A percentile compares a stretch with the other conserved stretches of the same genome.
Conservation (phyloP, 2,888 invertebrate species). For the Sinotaia quadrata region DNA sequence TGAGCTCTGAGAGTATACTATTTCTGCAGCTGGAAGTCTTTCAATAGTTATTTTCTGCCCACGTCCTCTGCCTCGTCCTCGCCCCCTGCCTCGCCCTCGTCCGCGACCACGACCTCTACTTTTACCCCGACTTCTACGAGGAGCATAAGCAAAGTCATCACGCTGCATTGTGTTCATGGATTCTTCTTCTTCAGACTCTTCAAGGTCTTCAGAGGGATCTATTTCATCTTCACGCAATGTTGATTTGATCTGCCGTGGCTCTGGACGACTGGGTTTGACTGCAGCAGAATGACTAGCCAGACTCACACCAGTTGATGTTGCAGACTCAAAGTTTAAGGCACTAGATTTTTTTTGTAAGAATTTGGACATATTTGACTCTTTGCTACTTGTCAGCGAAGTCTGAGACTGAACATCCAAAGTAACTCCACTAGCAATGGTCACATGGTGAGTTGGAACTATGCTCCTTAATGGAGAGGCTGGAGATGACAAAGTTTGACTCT, state of each 20-base stretch:
- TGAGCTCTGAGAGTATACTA: not conserved
- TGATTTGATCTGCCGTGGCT: too few relatives aligned
- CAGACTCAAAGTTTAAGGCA: too few relatives aligned
- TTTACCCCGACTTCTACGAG: not conserved
- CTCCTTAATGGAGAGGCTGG: not conserved
- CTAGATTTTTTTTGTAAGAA: too few relatives aligned
- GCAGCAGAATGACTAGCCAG: not conserved
- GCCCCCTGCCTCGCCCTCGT: conserved; percentile 5
- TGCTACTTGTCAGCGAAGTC: not conserved
- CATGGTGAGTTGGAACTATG: too few relatives aligned
- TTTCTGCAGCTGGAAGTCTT: not conserved
- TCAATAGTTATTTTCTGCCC: not conserved
- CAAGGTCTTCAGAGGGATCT: not conserved
- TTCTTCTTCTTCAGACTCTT: not conserved
- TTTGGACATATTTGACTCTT: not conserved
- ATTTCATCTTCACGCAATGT: too few relatives aligned
- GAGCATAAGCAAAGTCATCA: not conserved
- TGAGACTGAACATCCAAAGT: not conserved
- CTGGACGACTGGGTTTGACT: not conserved
- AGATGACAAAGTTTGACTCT: too few relatives aligned
- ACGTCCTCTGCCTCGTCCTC: conserved; percentile 3
- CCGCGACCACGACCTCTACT: conserved; percentile 19
- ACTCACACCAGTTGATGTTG: not conserved
- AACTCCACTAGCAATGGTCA: too few relatives aligned
- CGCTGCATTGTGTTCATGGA: not conserved